A percentile compares a stretch with the other conserved stretches of the same genome.
Evolutionary conservation across 23 tunicate species (phyloP).

Genomic region (Trididemnum miniatum): DNA sequence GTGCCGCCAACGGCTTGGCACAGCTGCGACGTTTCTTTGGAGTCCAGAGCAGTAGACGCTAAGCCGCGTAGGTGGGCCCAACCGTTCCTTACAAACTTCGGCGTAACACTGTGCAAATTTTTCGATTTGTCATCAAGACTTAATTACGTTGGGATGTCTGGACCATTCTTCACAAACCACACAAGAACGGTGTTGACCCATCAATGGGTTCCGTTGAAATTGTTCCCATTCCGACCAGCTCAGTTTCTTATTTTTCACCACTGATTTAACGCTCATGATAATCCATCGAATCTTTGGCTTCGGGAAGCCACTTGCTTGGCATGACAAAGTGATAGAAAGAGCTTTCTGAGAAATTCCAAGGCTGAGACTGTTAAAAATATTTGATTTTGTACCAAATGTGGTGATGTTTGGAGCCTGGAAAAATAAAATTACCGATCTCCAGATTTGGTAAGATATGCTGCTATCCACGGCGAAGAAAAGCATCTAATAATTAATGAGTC

Average conservation of each 20-base stretch:
- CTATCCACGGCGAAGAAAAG: too few relatives aligned
- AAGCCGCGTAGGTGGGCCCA: too few relatives aligned
- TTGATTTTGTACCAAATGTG: conserved; percentile 3
- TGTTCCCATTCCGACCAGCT: background rate
- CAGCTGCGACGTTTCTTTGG: too few relatives aligned
- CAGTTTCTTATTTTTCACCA: background rate
- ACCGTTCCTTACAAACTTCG: too few relatives aligned
- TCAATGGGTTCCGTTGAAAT: background rate
- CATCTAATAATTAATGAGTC: too few relatives aligned
- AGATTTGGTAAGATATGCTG: too few relatives aligned
- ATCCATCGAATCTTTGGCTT: conserved; percentile 29
- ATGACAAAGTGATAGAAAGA: background rate
- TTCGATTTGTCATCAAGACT: too few relatives aligned
- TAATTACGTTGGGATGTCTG: background rate
- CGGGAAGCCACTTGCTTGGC: conserved; percentile 29
- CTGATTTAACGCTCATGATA: background rate
- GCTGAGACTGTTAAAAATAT: background rate
- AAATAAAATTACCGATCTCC: too few relatives aligned
- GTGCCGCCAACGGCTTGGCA: too few relatives aligned
- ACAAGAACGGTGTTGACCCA: background rate
- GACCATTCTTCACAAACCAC: background rate
- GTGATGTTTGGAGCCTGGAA: conserved; percentile 32
- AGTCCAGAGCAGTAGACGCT: too few relatives aligned
- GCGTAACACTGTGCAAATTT: too few relatives aligned
- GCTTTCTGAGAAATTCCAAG: background rate